Conservation (phyloP, 1,140 invertebrate genomes). For the Metopolophium dirhodum region DNA sequence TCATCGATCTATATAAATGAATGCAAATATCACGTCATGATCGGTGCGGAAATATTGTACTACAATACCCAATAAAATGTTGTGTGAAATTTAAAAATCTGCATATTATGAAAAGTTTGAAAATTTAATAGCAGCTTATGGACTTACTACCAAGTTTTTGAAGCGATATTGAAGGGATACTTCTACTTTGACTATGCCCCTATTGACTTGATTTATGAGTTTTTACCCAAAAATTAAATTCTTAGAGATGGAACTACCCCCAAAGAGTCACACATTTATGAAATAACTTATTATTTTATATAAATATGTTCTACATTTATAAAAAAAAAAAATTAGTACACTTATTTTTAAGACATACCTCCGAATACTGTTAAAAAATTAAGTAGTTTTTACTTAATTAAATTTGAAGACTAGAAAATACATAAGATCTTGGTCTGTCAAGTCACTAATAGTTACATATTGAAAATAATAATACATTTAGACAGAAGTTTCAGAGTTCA, state of each 20-base stretch:
- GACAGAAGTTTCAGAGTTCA: conserved; percentile 97
- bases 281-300: not conserved
- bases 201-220: too few relatives aligned
- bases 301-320: not conserved
- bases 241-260: too few relatives aligned
- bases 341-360: not conserved
- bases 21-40: too few relatives aligned
- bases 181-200: not conserved
- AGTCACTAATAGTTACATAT: not conserved
- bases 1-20: not conserved
- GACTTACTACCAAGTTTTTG: too few relatives aligned
- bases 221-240: too few relatives aligned
- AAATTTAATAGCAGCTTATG: not conserved
- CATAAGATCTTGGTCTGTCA: not conserved
- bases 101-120: not conserved
- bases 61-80: not conserved
- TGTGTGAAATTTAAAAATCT: not conserved
- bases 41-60: not conserved
- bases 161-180: not conserved
- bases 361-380: not conserved
- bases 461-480: conserved; percentile 65
- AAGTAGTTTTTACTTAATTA: conserved; percentile 3
- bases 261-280: too few relatives aligned
- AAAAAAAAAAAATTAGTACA: not conserved
- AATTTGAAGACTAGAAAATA: conserved; percentile 54